Evolutionary conservation across 2,888 invertebrate genomes (phyloP), one percentile per base, ranked within the genome.

Genomic region (Philhelius pedissequus): DNA sequence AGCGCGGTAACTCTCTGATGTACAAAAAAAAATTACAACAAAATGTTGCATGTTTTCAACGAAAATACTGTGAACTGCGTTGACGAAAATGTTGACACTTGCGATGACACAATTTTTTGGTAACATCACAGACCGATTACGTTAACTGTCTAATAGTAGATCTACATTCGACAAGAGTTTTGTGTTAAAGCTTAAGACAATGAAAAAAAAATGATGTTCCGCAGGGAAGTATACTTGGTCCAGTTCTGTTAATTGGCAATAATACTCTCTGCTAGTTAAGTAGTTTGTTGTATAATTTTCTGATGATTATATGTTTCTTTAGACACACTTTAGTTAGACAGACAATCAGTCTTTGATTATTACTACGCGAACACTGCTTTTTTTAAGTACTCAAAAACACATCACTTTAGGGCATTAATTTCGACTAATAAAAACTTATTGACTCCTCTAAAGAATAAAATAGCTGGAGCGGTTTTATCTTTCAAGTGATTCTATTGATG

Each of bases 401-500:
- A 13, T 22, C 13, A 48, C 22, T 48, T 48, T 1, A 48, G 22
- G 48, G 22, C 48, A 45, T 75, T 9, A 18, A 50, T 30, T 22
- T 27, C 58, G 50, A 52, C 50, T 32, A 68, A 60, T 76, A 60
- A 62, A 52, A 43, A 13, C 6, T 22, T n/a, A 69, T 62, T 45
- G 60, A 52, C 52, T 77, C 43, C 43, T 18, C 43, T 18, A 54
- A 32, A 32, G 40, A 40, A 32, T 68, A 30, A 43, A 15, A 20
- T 43, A n/a, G 11, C n/a, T 27, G 27, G 13, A 54, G 9, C 22
- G 64, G 60, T 25, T 45, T 64, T 20, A 30, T 71, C 9, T 58
- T 38, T 78, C 73, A 79, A 73, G 73, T 79, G 78, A 73, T 79
- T 79, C 50, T 66, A 73, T 66, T 79, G 73, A 48, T 66, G 32